Evolutionary conservation across 2,888 invertebrate species (phyloP), one percentile per base, ranked within the genome.

Genomic region (Anoplius nigerrimus): DNA sequence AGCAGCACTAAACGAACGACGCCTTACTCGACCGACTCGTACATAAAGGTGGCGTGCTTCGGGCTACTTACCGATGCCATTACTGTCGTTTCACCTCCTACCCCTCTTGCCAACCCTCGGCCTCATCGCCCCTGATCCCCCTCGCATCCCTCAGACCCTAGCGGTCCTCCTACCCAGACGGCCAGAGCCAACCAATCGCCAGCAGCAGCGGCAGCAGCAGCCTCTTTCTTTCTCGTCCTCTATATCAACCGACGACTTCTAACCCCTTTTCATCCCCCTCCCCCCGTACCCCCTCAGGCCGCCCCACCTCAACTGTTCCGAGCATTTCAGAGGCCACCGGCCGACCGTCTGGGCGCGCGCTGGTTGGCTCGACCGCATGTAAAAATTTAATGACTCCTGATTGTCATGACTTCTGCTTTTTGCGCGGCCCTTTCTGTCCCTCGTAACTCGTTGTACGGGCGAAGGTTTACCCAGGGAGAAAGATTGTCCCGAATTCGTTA

Each of bases 311-410:
- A 34, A 34, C 34, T 34, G 34, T 34, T 34, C 34, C 34, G 34
- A 34, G 34, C 34, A 34, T 34, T 34, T 34, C 6, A 34, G 34
- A 34, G 11, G 6, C 34, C 34, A 34, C 34, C 34, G 11, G 34
- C 34, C 34, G 34, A 11, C 34, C 34, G 34, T 18, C 54, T 22
- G 54, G 48, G 16, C n/a, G 48, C 18, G 18, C 48, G 20, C 16
- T 20, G 48, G 20, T 54, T 55, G 61, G 51, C 27, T 61, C 62
- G 48, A 42, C 72, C 62, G 63, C 59, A 59, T 51, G 59, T 78
- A 64, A 68, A 77, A 77, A 62, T 77, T 77, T 77, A 77, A 77
- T 77, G 75, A 69, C 75, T 62, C 66, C 57, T 70, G 78, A 75
- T 77, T 72, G 74, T 75, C 71, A 76, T 71, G 74, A 73, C 76